These are phyloP conservation scores for Drosophila anomelani DNA, from an alignment of 2,888 invertebrate species.

Conservation along the genomic window DNA sequence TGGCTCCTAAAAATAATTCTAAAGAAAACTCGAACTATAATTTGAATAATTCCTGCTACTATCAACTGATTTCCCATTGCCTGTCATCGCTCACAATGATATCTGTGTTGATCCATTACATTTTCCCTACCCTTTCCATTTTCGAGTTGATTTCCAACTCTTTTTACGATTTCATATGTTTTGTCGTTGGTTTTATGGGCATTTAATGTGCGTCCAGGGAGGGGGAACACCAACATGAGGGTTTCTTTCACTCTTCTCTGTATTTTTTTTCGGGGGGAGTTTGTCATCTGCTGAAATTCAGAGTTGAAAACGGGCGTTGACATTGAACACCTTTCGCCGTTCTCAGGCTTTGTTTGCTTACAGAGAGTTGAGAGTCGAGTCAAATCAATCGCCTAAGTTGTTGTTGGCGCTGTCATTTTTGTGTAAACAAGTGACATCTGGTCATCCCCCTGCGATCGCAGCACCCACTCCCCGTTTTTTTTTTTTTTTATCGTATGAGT, in stretches of 20 bases:
- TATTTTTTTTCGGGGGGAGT: conserved; percentile 9
- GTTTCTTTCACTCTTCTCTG: background rate
- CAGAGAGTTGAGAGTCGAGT: conserved; percentile 18
- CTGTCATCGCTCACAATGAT: conserved; percentile 19
- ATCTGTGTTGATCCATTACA: conserved; percentile 28
- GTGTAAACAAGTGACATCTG: conserved; percentile 78
- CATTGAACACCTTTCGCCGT: conserved; percentile 42
- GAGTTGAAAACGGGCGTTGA: conserved; percentile 21
- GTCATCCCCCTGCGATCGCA: conserved; percentile 21
- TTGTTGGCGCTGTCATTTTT: conserved; percentile 40
- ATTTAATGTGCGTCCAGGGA: conserved; percentile 57
- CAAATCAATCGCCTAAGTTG: conserved; percentile 37
- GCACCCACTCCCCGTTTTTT: conserved; percentile 6
- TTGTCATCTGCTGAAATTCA: conserved; percentile 34
- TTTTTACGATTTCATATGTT: conserved; percentile 41
- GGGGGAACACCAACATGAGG: background rate
- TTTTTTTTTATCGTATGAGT: conserved; percentile 10
- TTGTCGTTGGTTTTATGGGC: conserved; percentile 58
- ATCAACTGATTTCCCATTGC: conserved; percentile 4
- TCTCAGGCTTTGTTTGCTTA: conserved; percentile 64
- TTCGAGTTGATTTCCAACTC: conserved; percentile 24
- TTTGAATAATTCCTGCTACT: too few relatives aligned
- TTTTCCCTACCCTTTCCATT: conserved; percentile 1
- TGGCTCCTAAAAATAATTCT: background rate
- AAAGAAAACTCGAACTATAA: background rate